A percentile compares a stretch with the other conserved stretches of the same genome.
Conservation (phyloP, 2,113 vertebrate genomes). For the Mesoclemmys tuberculata region DNA sequence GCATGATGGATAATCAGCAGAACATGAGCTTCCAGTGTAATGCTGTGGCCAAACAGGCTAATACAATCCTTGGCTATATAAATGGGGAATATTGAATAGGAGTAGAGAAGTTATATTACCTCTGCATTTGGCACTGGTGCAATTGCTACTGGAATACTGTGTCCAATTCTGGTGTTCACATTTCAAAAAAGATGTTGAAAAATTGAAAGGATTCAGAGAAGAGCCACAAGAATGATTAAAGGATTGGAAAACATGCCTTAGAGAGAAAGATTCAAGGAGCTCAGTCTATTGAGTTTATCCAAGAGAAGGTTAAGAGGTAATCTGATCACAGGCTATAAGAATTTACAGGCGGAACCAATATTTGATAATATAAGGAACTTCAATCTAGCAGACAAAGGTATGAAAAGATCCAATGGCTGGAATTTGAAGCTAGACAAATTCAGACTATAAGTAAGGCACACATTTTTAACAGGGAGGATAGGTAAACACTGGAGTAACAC, state of each 20-base stretch:
- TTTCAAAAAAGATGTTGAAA: background rate
- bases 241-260: background rate
- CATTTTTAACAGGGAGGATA: background rate
- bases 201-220: background rate
- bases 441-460: background rate
- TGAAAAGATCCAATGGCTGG: background rate
- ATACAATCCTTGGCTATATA: background rate
- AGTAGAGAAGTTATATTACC: background rate
- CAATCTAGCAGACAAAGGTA: background rate
- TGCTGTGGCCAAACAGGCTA: fast-evolving
- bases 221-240: background rate
- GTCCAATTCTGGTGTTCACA: background rate
- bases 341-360: background rate
- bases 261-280: background rate
- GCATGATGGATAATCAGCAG: background rate
- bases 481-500: background rate
- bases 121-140: background rate
- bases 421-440: background rate
- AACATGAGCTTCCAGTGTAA: background rate
- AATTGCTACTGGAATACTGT: background rate
- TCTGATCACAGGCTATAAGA: background rate
- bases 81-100: background rate
- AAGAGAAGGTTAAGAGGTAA: background rate
- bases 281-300: background rate
- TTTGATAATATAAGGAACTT: background rate